Evolutionary conservation across 2,888 invertebrate species (phyloP), one percentile per base, ranked within the genome.

Genomic region (Catocala fraxini): DNA sequence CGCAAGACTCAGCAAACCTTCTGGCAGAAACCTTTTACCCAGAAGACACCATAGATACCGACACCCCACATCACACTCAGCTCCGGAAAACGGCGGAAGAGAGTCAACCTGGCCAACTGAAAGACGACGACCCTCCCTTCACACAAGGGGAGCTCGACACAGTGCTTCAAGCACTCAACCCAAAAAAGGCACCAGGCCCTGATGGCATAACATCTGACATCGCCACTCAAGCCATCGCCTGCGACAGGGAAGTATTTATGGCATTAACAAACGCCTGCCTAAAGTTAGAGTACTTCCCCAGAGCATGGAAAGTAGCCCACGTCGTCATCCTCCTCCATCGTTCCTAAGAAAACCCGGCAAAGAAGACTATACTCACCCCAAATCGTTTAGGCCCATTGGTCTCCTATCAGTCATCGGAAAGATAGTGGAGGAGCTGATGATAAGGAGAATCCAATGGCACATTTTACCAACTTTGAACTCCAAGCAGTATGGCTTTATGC

Each of bases 191-290:
- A 6, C 63, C 63, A 0, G 63, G 63, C 0, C 10, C 34, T n/a
- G 63, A 63, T 34, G 63, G 63, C 0, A 35, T 63, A 0, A 59
- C 63, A 0, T 51, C 57, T 4, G 62, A 62, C 39, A 62, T 62
- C 12, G 56, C 56, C 42, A 9, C 15, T 0, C 13, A 11, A 7
- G 52, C 42, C 1, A 15, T 52, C 6, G 0, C 3, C 10, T 10
- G 9, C 9, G 34, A 9, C 42, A 10, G 11, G 42, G 11, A 11
- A 5, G 5, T 11, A 5, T 43, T 43, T 4, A 10, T 43, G 11
- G 11, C 11, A 43, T 0, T 65, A 7, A 45, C 48, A 0, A 65
- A 65, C 12, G 52, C 56, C 5, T 62, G 65, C 25, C 15, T 65
- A 9, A 4, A n/a, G 15, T 11, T 56, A 5, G 15, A 25, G 2